These are phyloP conservation scores for Phaenicophaeus curvirostris DNA, from an alignment of 2,797 vertebrate genomes.

Conservation along the genomic window DNA sequence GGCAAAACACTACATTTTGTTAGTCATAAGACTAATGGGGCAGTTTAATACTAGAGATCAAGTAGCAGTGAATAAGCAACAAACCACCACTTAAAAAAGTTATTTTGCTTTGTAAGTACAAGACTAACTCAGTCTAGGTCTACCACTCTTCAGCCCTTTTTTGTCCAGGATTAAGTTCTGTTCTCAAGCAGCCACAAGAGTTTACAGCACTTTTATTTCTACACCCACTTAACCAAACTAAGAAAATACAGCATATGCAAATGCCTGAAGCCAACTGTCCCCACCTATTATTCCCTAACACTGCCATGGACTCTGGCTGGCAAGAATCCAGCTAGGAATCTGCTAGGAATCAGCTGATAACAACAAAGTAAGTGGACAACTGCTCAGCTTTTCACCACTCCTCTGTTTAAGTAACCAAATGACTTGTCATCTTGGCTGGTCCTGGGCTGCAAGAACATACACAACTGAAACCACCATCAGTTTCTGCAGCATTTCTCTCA, in stretches of 20 bases:
- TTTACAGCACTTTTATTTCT: not conserved
- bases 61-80: not conserved
- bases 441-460: not conserved
- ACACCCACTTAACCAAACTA: not conserved
- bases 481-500: not conserved
- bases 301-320: accelerated
- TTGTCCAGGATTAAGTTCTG: not conserved
- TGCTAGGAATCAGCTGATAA: not conserved
- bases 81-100: not conserved
- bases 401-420: not conserved
- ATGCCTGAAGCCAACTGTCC: not conserved
- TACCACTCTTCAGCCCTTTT: not conserved
- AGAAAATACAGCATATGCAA: not conserved
- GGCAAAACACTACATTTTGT: not conserved
- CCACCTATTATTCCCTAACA: not conserved
- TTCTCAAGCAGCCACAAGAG: not conserved
- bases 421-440: not conserved
- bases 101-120: not conserved
- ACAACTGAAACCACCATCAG: not conserved
- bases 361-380: not conserved
- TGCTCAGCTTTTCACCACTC: not conserved
- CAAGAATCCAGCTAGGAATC: slow-evolving; percentile 16
- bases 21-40: not conserved
- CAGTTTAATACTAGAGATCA: not conserved
- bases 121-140: not conserved